Evolutionary conservation across 2,888 invertebrate species (phyloP), one percentile per base, ranked within the genome.

Genomic region (Chalcis sispes): DNA sequence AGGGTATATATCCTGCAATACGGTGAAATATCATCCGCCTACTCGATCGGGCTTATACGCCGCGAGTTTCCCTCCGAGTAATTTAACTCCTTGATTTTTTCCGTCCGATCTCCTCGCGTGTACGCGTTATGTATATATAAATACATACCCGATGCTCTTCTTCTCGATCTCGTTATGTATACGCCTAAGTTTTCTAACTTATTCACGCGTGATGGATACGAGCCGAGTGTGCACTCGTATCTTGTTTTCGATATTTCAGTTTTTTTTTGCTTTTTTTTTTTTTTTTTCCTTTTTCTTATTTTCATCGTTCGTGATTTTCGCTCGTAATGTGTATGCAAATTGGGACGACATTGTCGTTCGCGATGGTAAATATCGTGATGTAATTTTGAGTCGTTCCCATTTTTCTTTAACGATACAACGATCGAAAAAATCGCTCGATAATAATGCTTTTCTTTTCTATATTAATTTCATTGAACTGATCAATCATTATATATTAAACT

Each of bases 21-120:
- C 36, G 42, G 13, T 62, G 62, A 52, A 71, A 71, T 71, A 71
- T 59, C 69, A 69, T 69, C 69, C 59, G 48, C 46, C 56, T 56
- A 56, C 56, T 67, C 65, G 52, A 54, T 54, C 25, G 36, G 25
- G 52, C 27, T n/a, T n/a, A n/a, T n/a, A n/a, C 56, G 56, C 29
- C 42, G 15, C 15, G 15, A 13, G 15, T 23, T 18, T 3, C 15
- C 20, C 52, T 52, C 32, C 46, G 56, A 15, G 67, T 58, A 58
- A 67, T 67, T 32, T 56, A 32, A 58, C n/a, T 50, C 59, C 70
- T 59, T 40, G n/a, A 42, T 71, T 62, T 54, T 71, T 42, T 13
- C 23, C 13, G 42, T 25, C 1, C 32, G 1, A 36, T 59, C 23
- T 20, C 40, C 40, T 5, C 61, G 4, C 42, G 7, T 25, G 36